Base-by-base conservation (phyloP, 2,113 vertebrate genomes). In the Lipophrys pholis region DNA sequence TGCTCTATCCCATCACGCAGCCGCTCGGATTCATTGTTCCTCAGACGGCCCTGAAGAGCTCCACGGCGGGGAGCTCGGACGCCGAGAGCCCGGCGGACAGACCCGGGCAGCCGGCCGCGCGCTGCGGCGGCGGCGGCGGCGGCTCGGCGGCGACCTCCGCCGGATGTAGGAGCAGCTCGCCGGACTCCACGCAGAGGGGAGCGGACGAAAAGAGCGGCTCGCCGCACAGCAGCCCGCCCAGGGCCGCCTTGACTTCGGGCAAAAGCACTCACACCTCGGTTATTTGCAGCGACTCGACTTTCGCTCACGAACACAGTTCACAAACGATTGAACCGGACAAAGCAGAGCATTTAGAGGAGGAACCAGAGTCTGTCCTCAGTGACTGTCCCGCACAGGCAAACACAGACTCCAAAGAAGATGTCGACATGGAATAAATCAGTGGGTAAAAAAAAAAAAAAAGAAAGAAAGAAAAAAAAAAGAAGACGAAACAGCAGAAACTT, bases 21-120 rank as follows among this genome's bases (percentile, higher is more conserved):
- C 97, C 97, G 12, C 94, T 98, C 1, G 97, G 97, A 87, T 98
- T 98, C 94, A 92, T 98, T 79, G 96, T 98, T 80, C 96, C 96
- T 42, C 97, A 97, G 80, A 95, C 96, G 39, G 94, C 96, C 14
- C 91, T 97, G 72, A 96, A 95, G 79, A 87, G 90, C 15, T 62
- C 90, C 0, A 59, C 89, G 1, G 3, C 78, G 3, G 6, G 8
- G 46, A 3, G 30, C 56, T 69, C 90, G 2, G 95, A 95, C 68
- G 45, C 82, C 49, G 90, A 94, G 90, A 38, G 51, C 11, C 41
- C 52, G 11, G 66, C 46, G 64, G 82, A 72, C 42, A 75, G 80
- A 48, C 63, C n/a, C 75, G 21, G 21, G 21, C 89, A 60, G 48
- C 1, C 75, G 57, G 38, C 8, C 5, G 65, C 52, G 40, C 70